These are phyloP conservation scores for Tympanuchus pallidicinctus DNA, from an alignment of 2,113 vertebrate genomes.

Conservation along the genomic window DNA sequence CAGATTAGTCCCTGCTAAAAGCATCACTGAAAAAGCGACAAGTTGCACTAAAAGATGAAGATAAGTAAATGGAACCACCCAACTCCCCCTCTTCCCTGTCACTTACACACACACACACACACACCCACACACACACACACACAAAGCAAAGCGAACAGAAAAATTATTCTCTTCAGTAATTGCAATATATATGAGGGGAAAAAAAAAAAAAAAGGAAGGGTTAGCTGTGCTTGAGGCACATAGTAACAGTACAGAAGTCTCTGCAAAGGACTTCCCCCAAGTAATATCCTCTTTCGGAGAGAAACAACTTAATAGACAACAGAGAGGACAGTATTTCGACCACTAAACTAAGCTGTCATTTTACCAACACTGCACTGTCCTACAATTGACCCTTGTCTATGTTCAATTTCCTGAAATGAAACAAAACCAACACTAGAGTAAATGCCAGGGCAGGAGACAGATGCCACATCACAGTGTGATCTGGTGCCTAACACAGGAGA, in stretches of 20 bases:
- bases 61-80: neutral
- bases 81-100: neutral
- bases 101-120: neutral
- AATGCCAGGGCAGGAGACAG: neutral
- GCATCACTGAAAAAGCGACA: neutral
- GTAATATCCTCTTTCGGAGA: neutral
- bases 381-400: neutral
- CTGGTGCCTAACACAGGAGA: neutral
- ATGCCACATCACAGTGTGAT: neutral
- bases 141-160: neutral
- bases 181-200: neutral
- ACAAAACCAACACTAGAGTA: accelerated
- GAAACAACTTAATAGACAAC: neutral
- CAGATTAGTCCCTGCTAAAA: neutral
- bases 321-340: neutral
- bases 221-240: neutral
- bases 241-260: neutral
- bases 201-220: neutral
- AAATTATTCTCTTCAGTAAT: neutral
- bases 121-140: neutral
- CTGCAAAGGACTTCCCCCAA: neutral
- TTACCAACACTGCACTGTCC: neutral
- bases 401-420: neutral
- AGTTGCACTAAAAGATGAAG: neutral
- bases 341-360: accelerated